Base-by-base conservation (phyloP, 2,888 invertebrate species). In the Tuberolachnus salignus region DNA sequence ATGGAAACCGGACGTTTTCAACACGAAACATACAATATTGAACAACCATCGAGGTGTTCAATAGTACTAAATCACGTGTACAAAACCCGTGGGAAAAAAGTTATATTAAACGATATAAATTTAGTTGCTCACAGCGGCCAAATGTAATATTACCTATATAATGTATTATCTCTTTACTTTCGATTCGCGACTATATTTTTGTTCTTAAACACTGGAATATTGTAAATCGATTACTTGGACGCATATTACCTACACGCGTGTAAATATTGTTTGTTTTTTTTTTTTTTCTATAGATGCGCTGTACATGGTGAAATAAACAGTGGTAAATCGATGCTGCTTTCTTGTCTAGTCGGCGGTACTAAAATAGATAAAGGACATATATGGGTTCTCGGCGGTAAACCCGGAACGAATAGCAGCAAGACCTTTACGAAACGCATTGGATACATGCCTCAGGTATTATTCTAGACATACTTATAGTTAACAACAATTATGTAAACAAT, bases 341-440 rank as follows among this genome's bases (percentile, higher is more conserved):
- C 75, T 67, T 78, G 75, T 69, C 10, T 78, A 66, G 59, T 78
- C 23, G 75, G 75, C 14, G 21, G 67, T n/a, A 21, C 59, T 34
- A 23, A 59, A 26, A 13, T 78, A 4, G 75, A 78, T 21, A 67
- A 57, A 67, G 75, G 75, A 11, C 59, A 78, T 16, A 78, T 78
- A 57, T 78, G 75, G 75, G 67, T 78, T n/a, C 66, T 75, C 16
- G 75, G 75, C 0, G 75, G 75, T 34, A 49, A 51, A 69, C 75
- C 75, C 13, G 57, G 26, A 67, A 57, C 75, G 26, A 78, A 75
- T 59, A 67, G 21, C 23, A 78, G 67, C 34, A 69, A 49, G 51
- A 59, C 75, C 1, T 59, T 78, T 59, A 78, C 57, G 14, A 49
- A 49, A 26, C 11, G 21, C 8, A 34, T 51, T n/a, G 75, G 75